phyloP scores from a whole-genome alignment of 2,113 vertebrate genomes.

The Melanerpes aurifrons region DNA sequence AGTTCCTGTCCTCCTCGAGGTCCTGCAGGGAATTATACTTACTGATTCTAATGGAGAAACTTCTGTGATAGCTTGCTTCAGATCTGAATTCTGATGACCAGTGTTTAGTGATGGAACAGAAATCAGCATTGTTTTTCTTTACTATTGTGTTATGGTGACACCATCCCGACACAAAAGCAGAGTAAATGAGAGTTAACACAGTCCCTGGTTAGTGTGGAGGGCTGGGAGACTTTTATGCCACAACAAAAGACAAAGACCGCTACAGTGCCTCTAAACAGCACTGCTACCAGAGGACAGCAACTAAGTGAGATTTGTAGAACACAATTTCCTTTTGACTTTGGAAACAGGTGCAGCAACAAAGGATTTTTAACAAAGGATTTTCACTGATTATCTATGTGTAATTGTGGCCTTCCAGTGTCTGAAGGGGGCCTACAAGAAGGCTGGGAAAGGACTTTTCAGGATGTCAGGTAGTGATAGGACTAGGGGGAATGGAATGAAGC shows the following conservation, averaged over 20 bases:
- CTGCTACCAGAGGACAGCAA: neutral
- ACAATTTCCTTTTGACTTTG: neutral
- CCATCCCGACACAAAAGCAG: too few relatives aligned
- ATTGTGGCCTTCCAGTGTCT: too few relatives aligned
- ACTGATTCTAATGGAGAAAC: neutral
- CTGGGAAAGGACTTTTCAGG: too few relatives aligned
- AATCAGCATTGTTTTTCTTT: neutral
- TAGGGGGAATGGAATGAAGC: too few relatives aligned
- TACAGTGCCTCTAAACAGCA: neutral
- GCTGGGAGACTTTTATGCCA: neutral
- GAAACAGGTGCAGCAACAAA: neutral
- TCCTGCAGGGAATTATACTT: neutral
- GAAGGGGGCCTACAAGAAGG: too few relatives aligned
- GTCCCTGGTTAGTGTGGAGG: fast-evolving
- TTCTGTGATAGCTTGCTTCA: too few relatives aligned
- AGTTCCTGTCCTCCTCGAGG: neutral
- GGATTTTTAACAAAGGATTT: neutral
- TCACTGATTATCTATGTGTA: neutral
- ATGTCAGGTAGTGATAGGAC: too few relatives aligned
- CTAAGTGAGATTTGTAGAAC: neutral
- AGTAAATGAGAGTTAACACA: neutral
- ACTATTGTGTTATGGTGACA: neutral
- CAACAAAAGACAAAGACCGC: neutral
- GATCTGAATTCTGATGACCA: neutral
- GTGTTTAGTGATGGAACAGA: neutral